Base-by-base conservation (phyloP, 2,797 vertebrate genomes). In the Loris lydekkerianus region DNA sequence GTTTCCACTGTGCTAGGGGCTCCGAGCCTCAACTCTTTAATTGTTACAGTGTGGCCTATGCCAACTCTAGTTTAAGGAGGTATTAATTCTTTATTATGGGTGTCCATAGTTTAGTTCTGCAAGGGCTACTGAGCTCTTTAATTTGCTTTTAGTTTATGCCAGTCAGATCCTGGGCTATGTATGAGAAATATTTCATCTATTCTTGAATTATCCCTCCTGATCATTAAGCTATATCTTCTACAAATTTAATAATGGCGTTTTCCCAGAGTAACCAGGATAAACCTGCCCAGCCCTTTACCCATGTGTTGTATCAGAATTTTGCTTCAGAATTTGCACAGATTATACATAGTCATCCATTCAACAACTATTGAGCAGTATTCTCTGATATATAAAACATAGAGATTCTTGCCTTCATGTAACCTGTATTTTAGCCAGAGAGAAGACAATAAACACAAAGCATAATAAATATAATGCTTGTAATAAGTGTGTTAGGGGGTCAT, bases 111-210 rank as follows among this genome's bases (percentile, higher is more conserved):
- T 93, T 95, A 86, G 15, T 88, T 93, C 72, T 69, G 40, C 17
- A 87, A 67, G 60, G 34, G 7, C 14, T 31, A 53, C 20, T 46
- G 40, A 69, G 31, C 11, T 70, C n/a, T 86, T 49, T 81, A 70
- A 69, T 88, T 90, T 89, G 23, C 43, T 91, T 82, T 93, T 80
- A 58, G 78, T 87, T 92, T 80, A 77, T 73, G 25, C 37, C 37
- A 91, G 31, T 75, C 53, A 93, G 31, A 94, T n/a, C 10, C 17
- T 86, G 29, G 53, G n/a, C 27, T 80, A 23, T 14, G 4, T 53
- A 76, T 78, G 34, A 95, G 86, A 90, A 84, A 37, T 67, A 53
- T 96, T 96, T 63, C 27, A 80, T 83, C 94, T 95, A 43, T 92
- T 29, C 43, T 95, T 91, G 31, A 92, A 92, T 96, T 58, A 18